Percentiles rank a stretch among this genome's conserved stretches.
phyloP scores from a whole-genome alignment of 2,113 vertebrate genomes.

The Sphyrna mokarran region DNA sequence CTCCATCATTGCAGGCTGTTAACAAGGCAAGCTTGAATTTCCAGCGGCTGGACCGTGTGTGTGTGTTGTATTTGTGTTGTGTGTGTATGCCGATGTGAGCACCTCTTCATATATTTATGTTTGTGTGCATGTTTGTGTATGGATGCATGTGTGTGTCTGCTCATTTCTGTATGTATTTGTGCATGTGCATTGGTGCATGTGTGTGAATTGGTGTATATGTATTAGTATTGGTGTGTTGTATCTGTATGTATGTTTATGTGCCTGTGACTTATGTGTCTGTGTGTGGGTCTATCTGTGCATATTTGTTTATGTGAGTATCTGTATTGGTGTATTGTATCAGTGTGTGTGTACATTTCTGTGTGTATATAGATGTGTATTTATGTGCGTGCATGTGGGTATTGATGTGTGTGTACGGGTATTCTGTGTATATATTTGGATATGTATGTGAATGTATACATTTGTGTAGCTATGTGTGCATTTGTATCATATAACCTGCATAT shows the following conservation, averaged over 20 bases:
- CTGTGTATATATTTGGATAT: too few species aligned
- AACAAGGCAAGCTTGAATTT: conserved; percentile 81
- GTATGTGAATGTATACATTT: background rate
- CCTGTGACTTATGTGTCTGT: background rate
- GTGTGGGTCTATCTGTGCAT: background rate
- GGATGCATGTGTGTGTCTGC: too few species aligned
- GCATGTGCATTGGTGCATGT: background rate
- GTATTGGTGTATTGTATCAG: too few species aligned
- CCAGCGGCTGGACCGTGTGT: conserved; percentile 61
- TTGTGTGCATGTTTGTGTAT: background rate
- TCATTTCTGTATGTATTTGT: too few species aligned
- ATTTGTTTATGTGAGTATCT: background rate
- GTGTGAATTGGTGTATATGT: too few species aligned
- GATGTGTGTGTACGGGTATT: background rate
- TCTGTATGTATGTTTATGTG: background rate
- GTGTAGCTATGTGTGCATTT: conserved; percentile 35
- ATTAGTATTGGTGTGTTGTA: too few species aligned
- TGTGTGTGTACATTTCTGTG: background rate
- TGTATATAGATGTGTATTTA: background rate
- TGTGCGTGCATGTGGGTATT: background rate
- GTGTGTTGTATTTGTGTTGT: background rate
- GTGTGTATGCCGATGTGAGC: background rate
- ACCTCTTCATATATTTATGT: background rate
- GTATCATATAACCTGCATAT: background rate
- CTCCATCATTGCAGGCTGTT: conserved; percentile 81